Evolutionary conservation across 2,888 invertebrate genomes (phyloP).

Genomic region (Lasiommata megera): DNA sequence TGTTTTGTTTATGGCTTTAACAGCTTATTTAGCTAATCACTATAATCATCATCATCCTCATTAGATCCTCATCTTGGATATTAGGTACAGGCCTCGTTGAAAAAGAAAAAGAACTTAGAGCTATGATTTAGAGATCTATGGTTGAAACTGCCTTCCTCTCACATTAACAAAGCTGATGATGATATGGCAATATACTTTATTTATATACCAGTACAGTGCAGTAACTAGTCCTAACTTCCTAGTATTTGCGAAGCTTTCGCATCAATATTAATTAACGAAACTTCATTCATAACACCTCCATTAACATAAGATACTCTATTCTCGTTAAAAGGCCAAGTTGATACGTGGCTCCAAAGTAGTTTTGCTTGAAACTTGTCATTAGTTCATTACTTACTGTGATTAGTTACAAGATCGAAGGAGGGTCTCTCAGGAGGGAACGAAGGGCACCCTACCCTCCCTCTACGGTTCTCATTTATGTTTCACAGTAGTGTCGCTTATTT

Average conservation of each 20-base stretch:
- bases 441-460: constrained; percentile 30
- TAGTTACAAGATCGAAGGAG: constrained; percentile 44
- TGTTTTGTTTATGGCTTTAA: no score
- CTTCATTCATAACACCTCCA: background rate
- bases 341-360: constrained; percentile 43
- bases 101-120: no score
- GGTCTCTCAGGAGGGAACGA: constrained; percentile 32
- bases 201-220: no score
- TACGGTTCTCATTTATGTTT: constrained; percentile 70
- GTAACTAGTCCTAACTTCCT: no score
- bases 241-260: background rate
- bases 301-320: constrained; percentile 1
- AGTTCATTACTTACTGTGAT: constrained; percentile 74
- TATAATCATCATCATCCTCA: no score
- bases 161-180: no score
- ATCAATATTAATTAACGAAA: background rate
- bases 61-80: no score
- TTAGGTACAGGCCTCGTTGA: no score
- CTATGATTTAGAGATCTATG: no score
- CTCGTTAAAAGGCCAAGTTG: constrained; percentile 39
- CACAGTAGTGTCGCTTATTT: constrained; percentile 62
- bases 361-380: constrained; percentile 61
- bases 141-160: no score
- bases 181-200: no score
- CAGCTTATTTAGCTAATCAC: no score